phyloP scores from a whole-genome alignment of 2,888 invertebrate genomes.

The Endomychus coccineus region DNA sequence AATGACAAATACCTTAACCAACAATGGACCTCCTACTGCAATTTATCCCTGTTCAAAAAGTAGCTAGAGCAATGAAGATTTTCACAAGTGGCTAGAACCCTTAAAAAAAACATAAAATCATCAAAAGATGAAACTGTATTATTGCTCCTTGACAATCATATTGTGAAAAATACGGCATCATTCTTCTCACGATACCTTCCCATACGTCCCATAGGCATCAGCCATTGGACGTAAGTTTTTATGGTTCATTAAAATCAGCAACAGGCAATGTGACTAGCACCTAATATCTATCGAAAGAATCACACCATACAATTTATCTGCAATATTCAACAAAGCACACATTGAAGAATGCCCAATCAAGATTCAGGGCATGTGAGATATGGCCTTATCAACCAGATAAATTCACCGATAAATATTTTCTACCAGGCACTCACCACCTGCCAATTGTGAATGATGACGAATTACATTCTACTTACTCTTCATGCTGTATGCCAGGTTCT shows the following conservation, averaged over 20 bases:
- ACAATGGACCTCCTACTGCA: conserved; percentile 7
- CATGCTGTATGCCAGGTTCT: conserved; percentile 1
- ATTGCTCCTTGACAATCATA: conserved; percentile 14
- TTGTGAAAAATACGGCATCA: conserved; percentile 13
- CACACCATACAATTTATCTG: conserved; percentile 11
- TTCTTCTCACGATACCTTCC: conserved; percentile 13
- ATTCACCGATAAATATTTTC: conserved; percentile 11
- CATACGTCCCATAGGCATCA: conserved; percentile 4
- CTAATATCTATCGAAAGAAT: conserved; percentile 4
- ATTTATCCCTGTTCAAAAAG: too few relatives aligned
- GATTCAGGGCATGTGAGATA: conserved; percentile 9
- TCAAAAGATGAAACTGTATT: conserved; percentile 10
- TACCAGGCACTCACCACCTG: conserved; percentile 11
- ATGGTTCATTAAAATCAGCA: conserved; percentile 14
- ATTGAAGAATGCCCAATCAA: conserved; percentile 10
- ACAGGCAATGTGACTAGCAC: conserved; percentile 12
- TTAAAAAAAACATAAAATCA: conserved; percentile 9
- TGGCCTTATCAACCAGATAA: conserved; percentile 15
- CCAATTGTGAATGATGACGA: conserved; percentile 12
- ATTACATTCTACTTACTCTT: conserved; percentile 7
- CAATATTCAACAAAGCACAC: conserved; percentile 15
- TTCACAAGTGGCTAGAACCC: conserved; percentile 10
- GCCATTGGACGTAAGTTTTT: conserved; percentile 8
- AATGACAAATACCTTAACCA: conserved; percentile 4
- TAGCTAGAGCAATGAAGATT: conserved; percentile 13